A percentile compares a stretch with the other conserved stretches of the same genome.
Evolutionary conservation across 2,797 vertebrate species (phyloP).

Genomic region (Psittacula echo): DNA sequence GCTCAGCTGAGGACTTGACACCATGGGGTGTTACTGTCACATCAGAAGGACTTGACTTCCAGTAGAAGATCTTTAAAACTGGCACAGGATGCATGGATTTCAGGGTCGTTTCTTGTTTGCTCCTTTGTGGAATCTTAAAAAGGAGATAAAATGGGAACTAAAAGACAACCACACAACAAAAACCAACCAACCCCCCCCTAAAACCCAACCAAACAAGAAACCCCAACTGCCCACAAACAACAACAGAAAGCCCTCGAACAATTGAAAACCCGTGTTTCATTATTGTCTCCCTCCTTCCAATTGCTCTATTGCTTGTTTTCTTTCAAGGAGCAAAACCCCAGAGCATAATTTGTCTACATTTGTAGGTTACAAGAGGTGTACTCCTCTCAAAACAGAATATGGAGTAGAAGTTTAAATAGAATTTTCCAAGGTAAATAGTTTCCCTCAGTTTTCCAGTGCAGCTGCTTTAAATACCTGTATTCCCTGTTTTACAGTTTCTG

Average conservation of each 20-base stretch:
- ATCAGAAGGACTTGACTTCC: background rate
- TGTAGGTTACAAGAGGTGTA: background rate
- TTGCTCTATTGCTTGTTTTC: background rate
- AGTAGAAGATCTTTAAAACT: background rate
- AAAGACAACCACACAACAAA: background rate
- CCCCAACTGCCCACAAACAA: background rate
- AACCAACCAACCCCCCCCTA: background rate
- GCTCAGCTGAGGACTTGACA: background rate
- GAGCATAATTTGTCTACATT: background rate
- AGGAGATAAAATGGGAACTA: background rate
- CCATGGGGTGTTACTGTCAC: accelerated
- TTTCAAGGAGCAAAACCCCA: background rate
- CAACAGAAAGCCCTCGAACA: accelerated
- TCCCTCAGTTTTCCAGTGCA: background rate
- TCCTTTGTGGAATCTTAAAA: background rate
- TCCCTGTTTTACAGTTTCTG: background rate
- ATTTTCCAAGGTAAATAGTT: constrained; percentile 19
- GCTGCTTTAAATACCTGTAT: background rate
- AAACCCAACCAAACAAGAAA: background rate
- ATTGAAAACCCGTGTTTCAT: background rate
- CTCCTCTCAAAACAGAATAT: background rate
- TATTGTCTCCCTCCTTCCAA: background rate
- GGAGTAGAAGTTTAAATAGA: background rate
- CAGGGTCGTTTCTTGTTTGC: background rate
- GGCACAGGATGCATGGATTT: background rate